A percentile compares a stretch with the other conserved stretches of the same genome.
These are phyloP conservation scores for Caenorhabditis sulstoni DNA, from an alignment of 2,888 invertebrate species.

Conservation along the genomic window DNA sequence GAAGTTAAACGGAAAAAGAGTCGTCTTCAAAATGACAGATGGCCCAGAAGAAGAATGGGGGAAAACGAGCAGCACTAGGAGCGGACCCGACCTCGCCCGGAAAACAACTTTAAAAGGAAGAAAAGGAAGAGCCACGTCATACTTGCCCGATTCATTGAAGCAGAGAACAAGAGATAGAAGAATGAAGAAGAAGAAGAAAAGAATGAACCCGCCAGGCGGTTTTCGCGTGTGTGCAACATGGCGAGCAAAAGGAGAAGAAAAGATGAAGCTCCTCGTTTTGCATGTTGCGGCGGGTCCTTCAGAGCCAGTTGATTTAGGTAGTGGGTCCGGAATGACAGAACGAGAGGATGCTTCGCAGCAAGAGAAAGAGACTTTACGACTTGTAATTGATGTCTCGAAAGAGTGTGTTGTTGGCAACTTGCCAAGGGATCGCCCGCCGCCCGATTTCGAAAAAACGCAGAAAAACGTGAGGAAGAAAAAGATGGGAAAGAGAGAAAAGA, in stretches of 20 bases:
- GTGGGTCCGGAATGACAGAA: neutral
- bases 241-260: conserved; percentile 21
- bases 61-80: conserved; percentile 13
- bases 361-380: conserved; percentile 3
- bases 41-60: conserved; percentile 6
- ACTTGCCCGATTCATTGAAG: too few species aligned
- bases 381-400: conserved; percentile 16
- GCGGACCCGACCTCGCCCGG: too few species aligned
- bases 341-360: neutral
- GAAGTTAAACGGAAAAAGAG: conserved; percentile 8
- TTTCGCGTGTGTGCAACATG: conserved; percentile 26
- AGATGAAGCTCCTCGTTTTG: conserved; percentile 2
- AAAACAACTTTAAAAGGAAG: too few species aligned
- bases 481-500: conserved; percentile 28
- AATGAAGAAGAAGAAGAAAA: neutral
- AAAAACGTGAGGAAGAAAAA: conserved; percentile 11
- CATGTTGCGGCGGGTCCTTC: neutral
- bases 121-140: too few species aligned
- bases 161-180: neutral
- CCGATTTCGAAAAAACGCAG: conserved; percentile 6
- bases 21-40: conserved; percentile 5
- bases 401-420: conserved; percentile 22
- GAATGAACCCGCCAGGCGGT: conserved; percentile 2
- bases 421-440: conserved; percentile 16
- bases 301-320: neutral